phyloP scores from a whole-genome alignment of 2,888 invertebrate species.

The Melanostoma scalare region DNA sequence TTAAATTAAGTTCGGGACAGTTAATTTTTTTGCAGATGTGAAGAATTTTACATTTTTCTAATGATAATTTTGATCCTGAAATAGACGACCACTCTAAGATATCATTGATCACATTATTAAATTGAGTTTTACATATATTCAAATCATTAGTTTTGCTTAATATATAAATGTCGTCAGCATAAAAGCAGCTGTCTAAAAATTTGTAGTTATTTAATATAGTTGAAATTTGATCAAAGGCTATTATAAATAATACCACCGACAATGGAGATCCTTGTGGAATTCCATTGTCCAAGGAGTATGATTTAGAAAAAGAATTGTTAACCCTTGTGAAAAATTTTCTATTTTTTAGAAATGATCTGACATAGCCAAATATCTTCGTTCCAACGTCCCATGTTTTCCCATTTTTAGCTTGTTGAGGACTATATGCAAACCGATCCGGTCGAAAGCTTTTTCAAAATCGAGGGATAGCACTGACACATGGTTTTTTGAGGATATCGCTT shows the following conservation, averaged over 20 bases:
- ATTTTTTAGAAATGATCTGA: constrained; percentile 26
- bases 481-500: no score
- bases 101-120: not conserved
- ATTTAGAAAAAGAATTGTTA: constrained; percentile 1
- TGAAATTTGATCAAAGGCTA: not conserved
- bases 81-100: constrained; percentile 8
- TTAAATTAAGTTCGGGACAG: not conserved
- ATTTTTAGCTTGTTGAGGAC: constrained; percentile 36
- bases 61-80: constrained; percentile 20
- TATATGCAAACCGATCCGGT: constrained; percentile 38
- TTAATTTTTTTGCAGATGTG: constrained; percentile 38
- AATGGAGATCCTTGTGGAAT: no score
- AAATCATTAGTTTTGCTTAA: constrained; percentile 3
- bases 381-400: constrained; percentile 19
- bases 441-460: constrained; percentile 52
- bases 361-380: constrained; percentile 17
- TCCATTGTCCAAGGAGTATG: not conserved
- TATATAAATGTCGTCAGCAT: constrained; percentile 30
- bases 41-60: constrained; percentile 31
- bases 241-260: no score
- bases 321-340: constrained; percentile 10
- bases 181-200: constrained; percentile 15
- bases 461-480: constrained; percentile 10
- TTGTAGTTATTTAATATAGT: constrained; percentile 4
- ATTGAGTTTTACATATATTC: not conserved